Conservation (phyloP, 2,797 vertebrate genomes). For the Chelonia mydas region DNA sequence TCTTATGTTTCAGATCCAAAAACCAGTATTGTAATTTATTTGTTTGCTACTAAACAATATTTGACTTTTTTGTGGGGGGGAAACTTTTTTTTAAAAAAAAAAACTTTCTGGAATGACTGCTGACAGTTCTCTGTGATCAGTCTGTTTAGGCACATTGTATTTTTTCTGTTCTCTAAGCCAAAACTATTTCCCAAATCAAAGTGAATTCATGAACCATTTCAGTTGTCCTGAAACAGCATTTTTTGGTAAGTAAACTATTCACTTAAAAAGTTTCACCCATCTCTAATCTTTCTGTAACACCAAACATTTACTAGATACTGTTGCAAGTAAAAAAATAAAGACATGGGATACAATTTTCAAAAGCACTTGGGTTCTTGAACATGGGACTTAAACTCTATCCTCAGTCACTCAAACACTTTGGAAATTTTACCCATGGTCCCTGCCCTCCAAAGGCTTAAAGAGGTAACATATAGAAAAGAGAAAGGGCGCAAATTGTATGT, state of each 20-base stretch:
- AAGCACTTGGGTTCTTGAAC: neutral
- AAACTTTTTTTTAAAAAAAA: neutral
- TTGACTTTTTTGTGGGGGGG: neutral
- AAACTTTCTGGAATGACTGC: neutral
- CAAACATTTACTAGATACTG: neutral
- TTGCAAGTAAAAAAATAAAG: neutral
- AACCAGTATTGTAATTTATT: neutral
- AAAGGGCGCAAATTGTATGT: neutral
- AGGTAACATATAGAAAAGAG: neutral
- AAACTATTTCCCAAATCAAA: too few relatives aligned
- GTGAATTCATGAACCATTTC: too few relatives aligned
- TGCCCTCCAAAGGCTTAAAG: neutral
- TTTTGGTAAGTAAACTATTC: neutral
- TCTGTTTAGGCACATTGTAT: neutral
- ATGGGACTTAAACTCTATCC: neutral
- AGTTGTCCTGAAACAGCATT: accelerated
- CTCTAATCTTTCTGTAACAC: neutral
- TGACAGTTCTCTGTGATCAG: accelerated
- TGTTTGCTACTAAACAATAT: neutral
- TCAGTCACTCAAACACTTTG: neutral
- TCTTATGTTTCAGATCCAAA: neutral
- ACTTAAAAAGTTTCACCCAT: neutral
- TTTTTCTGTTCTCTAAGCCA: neutral
- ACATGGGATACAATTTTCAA: neutral
- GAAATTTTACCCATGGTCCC: neutral